Conservation (phyloP, 2,797 vertebrate species). For the Sebastolobus altivelis region DNA sequence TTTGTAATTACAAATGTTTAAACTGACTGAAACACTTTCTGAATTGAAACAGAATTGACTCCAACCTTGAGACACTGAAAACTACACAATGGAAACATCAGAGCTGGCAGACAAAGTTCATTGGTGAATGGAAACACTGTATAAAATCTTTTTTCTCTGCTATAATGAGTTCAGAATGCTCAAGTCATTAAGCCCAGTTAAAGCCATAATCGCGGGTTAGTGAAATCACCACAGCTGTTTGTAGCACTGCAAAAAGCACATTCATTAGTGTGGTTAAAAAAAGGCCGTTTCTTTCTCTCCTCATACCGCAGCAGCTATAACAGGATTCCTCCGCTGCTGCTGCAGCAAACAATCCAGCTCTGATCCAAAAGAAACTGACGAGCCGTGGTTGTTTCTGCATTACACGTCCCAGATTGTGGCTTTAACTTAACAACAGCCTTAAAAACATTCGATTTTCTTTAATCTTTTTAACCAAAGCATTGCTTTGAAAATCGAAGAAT, state of each 20-base stretch:
- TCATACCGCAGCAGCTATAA: conserved; percentile 37
- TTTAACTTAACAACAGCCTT: conserved; percentile 83
- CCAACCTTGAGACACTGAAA: conserved; percentile 36
- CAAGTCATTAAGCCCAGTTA: conserved; percentile 74
- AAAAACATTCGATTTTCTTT: conserved; percentile 74
- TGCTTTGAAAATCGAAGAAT: conserved; percentile 63
- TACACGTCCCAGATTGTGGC: conserved; percentile 73
- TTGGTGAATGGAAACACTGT: conserved; percentile 66
- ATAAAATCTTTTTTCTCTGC: conserved; percentile 65
- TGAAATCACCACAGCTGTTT: conserved; percentile 56
- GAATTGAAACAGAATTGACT: conserved; percentile 63
- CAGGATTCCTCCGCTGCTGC: conserved; percentile 32
- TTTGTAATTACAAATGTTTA: conserved; percentile 25
- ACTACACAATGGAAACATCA: conserved; percentile 42
- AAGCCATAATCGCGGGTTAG: conserved; percentile 76
- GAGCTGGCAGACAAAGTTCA: conserved; percentile 38
- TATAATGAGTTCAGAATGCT: conserved; percentile 74
- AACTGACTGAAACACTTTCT: conserved; percentile 31
- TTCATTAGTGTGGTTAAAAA: conserved; percentile 17
- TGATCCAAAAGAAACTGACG: conserved; percentile 32
- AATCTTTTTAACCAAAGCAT: conserved; percentile 64
- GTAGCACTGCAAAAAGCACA: conserved; percentile 43
- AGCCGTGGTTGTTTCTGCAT: conserved; percentile 56
- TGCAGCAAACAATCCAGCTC: conserved; percentile 37
- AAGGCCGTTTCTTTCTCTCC: neutral